Conservation (phyloP, 2,113 vertebrate genomes). For the Catharus minimus region DNA sequence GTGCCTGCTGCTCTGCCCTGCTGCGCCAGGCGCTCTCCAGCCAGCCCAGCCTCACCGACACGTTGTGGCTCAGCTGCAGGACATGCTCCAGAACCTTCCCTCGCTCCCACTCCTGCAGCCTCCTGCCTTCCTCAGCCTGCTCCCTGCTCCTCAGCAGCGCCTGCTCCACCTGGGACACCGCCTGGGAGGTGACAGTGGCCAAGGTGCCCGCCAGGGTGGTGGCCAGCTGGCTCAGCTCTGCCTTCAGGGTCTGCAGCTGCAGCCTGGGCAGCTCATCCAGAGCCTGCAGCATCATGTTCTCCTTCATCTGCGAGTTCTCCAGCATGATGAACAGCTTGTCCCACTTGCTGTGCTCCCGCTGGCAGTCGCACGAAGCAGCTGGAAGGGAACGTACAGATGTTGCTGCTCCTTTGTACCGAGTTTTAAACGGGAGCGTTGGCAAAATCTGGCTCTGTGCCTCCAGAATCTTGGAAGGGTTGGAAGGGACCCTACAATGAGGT, state of each 20-base stretch:
- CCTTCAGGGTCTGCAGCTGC: slow-evolving; percentile 81
- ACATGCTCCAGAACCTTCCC: slow-evolving; percentile 73
- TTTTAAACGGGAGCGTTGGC: background rate
- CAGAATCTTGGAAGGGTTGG: accelerated
- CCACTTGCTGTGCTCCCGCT: slow-evolving; percentile 85
- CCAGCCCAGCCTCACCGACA: slow-evolving; percentile 70
- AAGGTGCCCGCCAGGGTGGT: slow-evolving; percentile 69
- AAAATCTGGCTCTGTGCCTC: background rate
- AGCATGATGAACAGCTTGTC: slow-evolving; percentile 97
- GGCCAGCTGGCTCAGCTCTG: slow-evolving; percentile 81
- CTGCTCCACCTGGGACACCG: slow-evolving; percentile 65
- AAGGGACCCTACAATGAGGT: background rate
- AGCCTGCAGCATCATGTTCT: slow-evolving; percentile 91
- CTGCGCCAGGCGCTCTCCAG: slow-evolving; percentile 75
- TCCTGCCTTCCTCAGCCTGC: background rate
- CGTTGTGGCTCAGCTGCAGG: slow-evolving; percentile 66
- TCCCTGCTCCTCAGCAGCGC: slow-evolving; percentile 61
- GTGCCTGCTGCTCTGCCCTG: slow-evolving; percentile 1
- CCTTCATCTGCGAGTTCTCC: slow-evolving; percentile 96
- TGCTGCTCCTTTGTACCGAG: background rate
- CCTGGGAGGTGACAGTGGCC: slow-evolving; percentile 30
- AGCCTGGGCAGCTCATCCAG: slow-evolving; percentile 80
- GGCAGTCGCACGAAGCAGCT: slow-evolving; percentile 78
- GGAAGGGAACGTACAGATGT: background rate
- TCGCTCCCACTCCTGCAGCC: slow-evolving; percentile 31